Base-by-base conservation (phyloP, 2,113 vertebrate species). In the Verasper variegatus region DNA sequence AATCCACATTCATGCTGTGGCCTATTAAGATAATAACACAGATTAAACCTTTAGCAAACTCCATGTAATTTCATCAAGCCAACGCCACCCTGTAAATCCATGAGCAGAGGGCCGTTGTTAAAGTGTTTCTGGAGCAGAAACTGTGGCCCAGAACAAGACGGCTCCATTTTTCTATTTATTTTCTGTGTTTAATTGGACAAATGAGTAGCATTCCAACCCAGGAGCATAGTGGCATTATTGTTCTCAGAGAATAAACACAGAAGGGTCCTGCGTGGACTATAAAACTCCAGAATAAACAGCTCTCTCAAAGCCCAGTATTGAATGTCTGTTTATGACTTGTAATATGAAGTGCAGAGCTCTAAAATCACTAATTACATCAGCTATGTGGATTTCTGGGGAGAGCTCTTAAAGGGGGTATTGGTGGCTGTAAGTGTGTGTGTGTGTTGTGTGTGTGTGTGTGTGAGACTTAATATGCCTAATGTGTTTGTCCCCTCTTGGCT, bases 291-390 rank as follows among this genome's bases (percentile, higher is more conserved):
- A 77, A 90, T 92, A 94, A 95, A 93, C 91, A 93, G 80, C 49
- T 57, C 84, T 91, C 88, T 93, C 91, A 91, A 93, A 95, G 95
- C 91, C 92, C 93, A 83, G 91, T 94, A 97, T 95, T 94, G 93
- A 93, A 92, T 95, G 93, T 95, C 95, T 95, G 94, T 95, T 96
- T 96, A 95, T 90, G 90, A 92, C 90, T 87, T 89, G 86, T 91
- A 92, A 91, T 92, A 91, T 78, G 82, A 92, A 93, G 92, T 91
- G 91, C 88, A 88, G 79, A 73, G 79, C 88, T 88, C 71, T 91
- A 87, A 91, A 91, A 93, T 92, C 83, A 91, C 92, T 93, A 91
- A 93, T 93, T 94, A 92, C 90, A 91, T 93, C 92, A 93, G 87
- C 91, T 86, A 59, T 65, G 84, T 86, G 83, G 81, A 86, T 86